These are phyloP conservation scores for Euplexia lucipara DNA, from an alignment of 2,888 invertebrate genomes.

Conservation along the genomic window DNA sequence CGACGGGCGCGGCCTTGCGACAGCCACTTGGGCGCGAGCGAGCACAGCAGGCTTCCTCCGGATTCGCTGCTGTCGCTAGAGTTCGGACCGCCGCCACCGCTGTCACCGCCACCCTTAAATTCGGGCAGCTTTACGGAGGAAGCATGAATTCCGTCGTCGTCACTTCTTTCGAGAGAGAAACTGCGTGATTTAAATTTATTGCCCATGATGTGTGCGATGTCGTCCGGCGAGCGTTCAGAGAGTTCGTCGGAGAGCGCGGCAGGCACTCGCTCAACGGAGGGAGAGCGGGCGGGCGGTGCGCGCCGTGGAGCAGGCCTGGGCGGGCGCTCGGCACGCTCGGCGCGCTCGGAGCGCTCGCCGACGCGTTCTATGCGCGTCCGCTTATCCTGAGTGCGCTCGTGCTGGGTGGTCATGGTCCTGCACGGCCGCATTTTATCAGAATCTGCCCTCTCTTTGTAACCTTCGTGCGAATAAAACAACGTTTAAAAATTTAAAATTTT, in stretches of 20 bases:
- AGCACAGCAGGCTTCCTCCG: constrained; percentile 80
- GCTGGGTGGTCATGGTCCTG: constrained; percentile 30
- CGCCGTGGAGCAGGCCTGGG: constrained; percentile 8
- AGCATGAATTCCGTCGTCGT: constrained; percentile 30
- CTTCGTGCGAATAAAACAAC: constrained; percentile 69
- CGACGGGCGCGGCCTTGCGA: constrained; percentile 68
- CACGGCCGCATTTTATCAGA: constrained; percentile 34
- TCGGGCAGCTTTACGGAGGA: constrained; percentile 43
- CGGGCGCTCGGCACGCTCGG: constrained; percentile 28
- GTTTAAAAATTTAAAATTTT: constrained; percentile 50
- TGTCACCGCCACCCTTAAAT: constrained; percentile 39
- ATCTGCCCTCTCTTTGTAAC: constrained; percentile 54
- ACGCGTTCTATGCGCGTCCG: constrained; percentile 16
- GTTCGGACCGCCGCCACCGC: constrained; percentile 53
- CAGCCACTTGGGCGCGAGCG: constrained; percentile 84
- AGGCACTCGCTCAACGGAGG: constrained; percentile 14
- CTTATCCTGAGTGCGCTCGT: constrained; percentile 13
- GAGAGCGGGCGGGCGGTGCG: constrained; percentile 4
- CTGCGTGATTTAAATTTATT: constrained; percentile 37
- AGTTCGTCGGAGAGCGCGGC: constrained; percentile 18
- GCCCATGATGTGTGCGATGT: not conserved
- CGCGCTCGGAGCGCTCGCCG: constrained; percentile 10
- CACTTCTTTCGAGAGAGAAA: constrained; percentile 41
- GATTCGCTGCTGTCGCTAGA: constrained; percentile 82
- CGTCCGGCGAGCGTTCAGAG: constrained; percentile 9